Evolutionary conservation across 2,888 invertebrate species (phyloP).

Genomic region (Aproaerema taeniolella): DNA sequence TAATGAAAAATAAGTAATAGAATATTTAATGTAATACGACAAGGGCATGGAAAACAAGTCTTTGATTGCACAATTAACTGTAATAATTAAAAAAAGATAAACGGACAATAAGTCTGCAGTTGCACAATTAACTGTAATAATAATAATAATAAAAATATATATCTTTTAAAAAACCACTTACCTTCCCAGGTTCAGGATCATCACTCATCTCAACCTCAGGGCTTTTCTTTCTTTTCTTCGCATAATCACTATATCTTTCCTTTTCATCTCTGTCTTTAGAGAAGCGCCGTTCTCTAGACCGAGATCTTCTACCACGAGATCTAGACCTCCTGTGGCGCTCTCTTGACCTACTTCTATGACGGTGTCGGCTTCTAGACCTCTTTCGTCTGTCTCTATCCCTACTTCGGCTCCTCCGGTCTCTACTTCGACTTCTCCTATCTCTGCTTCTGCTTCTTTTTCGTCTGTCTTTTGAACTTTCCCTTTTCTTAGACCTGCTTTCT

Average conservation of each 20-base stretch:
- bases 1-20: too few species aligned
- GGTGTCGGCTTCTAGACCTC: constrained; percentile 40
- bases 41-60: too few species aligned
- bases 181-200: constrained; percentile 87
- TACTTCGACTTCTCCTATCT: constrained; percentile 30
- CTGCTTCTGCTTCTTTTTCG: constrained; percentile 27
- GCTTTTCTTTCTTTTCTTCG: constrained; percentile 54
- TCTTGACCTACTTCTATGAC: constrained; percentile 36
- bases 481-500: constrained; percentile 35
- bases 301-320: constrained; percentile 29
- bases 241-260: constrained; percentile 43
- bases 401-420: constrained; percentile 32
- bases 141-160: too few species aligned
- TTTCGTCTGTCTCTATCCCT: constrained; percentile 35
- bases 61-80: too few species aligned
- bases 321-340: constrained; percentile 28
- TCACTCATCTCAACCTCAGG: constrained; percentile 79
- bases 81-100: too few species aligned
- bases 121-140: too few species aligned
- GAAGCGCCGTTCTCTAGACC: constrained; percentile 25
- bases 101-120: too few species aligned
- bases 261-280: constrained; percentile 39
- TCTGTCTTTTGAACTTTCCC: constrained; percentile 42
- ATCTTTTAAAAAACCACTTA: too few species aligned
- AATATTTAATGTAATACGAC: too few species aligned